Evolutionary conservation across 2,888 invertebrate species (phyloP), one percentile per base, ranked within the genome.

Genomic region (Actias luna): DNA sequence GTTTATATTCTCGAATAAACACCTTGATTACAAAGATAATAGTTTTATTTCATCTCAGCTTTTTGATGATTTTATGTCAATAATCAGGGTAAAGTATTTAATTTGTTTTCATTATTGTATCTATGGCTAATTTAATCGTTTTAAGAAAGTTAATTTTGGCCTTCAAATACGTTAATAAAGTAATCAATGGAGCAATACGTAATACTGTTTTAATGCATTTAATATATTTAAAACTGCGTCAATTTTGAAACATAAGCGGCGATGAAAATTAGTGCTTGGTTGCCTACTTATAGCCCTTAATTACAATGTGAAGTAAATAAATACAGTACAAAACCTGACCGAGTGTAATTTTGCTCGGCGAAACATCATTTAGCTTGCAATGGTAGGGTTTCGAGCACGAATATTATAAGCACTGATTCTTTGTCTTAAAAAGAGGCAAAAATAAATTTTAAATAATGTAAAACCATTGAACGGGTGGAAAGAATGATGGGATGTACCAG

Each of bases 281-380:
- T 78, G 79, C 78, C 82, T 89, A 87, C 88, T 91, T 92, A 91
- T 91, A 87, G 85, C 90, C 85, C 87, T 82, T 92, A 92, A 92
- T 88, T 92, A 88, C 91, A 89, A 92, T 84, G 87, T 89, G 91
- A 89, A 87, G 87, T 89, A 89, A 90, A 89, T 89, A 89, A 87
- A 88, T 83, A 87, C 71, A 80, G 84, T 82, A 86, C 86, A 84
- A 84, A 83, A 80, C 79, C 83, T 78, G 82, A 78, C 79, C 81
- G 81, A 82, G 77, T 89, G 86, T 89, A 92, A 92, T 92, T 92
- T 92, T 84, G 90, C 83, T 76, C 88, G 84, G 80, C 85, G 83
- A 83, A 85, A 86, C 85, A 87, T 90, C 88, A 91, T 91, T 92
- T 90, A 87, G 82, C 82, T 77, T 77, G 83, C 83, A 81, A 80